Conservation (phyloP, 2,888 invertebrate genomes). For the Eupithecia subumbrata region DNA sequence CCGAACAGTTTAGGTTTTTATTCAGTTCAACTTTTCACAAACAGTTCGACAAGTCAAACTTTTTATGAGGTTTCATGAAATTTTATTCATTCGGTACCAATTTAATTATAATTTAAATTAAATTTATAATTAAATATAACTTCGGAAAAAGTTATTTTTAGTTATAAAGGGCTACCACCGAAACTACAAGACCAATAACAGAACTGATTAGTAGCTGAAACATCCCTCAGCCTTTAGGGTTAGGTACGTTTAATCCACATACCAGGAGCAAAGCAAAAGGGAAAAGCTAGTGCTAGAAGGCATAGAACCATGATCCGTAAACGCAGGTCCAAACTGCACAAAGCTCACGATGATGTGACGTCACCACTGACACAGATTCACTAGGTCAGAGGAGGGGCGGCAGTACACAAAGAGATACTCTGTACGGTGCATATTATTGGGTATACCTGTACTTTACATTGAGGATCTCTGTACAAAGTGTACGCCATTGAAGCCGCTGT, state of each 20-base stretch:
- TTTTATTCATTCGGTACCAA: too few relatives aligned
- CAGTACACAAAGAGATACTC: constrained; percentile 1
- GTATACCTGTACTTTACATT: neutral
- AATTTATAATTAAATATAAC: too few relatives aligned
- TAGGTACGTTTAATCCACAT: neutral
- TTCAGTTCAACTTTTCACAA: too few relatives aligned
- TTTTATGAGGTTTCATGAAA: too few relatives aligned
- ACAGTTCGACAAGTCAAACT: too few relatives aligned
- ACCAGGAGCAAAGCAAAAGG: neutral
- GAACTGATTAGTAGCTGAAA: neutral
- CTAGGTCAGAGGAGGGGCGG: neutral
- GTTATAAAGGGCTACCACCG: too few relatives aligned
- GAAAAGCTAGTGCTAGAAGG: neutral
- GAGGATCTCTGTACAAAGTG: neutral
- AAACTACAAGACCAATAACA: too few relatives aligned
- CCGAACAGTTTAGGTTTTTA: too few relatives aligned
- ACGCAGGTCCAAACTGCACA: neutral
- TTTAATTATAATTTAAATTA: too few relatives aligned
- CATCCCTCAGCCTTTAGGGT: neutral
- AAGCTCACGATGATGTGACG: constrained; percentile 2
- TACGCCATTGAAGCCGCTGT: neutral
- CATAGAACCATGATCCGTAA: neutral
- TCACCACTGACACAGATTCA: constrained; percentile 1
- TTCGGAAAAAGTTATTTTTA: too few relatives aligned
- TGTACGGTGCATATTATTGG: neutral